Percentiles rank a stretch among this genome's conserved stretches.
phyloP scores from a whole-genome alignment of 2,888 invertebrate genomes.

The Archips xylosteana region DNA sequence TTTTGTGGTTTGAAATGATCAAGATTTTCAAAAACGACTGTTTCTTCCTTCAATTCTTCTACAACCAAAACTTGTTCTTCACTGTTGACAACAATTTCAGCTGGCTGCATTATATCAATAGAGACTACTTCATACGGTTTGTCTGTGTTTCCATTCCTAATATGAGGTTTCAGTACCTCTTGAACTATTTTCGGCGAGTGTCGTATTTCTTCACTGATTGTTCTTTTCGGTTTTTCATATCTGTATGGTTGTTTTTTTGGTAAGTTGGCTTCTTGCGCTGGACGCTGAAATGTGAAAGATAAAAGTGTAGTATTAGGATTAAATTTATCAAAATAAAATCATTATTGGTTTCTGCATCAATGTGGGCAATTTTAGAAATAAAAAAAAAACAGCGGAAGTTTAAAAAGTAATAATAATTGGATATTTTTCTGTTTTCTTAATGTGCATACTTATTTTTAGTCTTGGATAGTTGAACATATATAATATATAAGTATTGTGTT shows the following conservation, averaged over 20 bases:
- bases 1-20: slow-evolving; percentile 12
- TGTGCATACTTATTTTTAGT: too few species aligned
- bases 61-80: slow-evolving; percentile 27
- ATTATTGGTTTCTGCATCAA: too few species aligned
- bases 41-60: slow-evolving; percentile 28
- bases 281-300: slow-evolving; percentile 51
- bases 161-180: slow-evolving; percentile 55
- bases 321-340: too few species aligned
- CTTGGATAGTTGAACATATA: too few species aligned
- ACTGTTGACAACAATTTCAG: slow-evolving; percentile 28
- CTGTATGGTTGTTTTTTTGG: slow-evolving; percentile 41
- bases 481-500: too few species aligned
- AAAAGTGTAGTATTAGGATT: slow-evolving; percentile 11
- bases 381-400: too few species aligned
- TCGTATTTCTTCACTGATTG: slow-evolving; percentile 43
- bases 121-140: slow-evolving; percentile 27
- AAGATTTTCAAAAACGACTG: slow-evolving; percentile 23
- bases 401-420: too few species aligned
- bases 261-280: slow-evolving; percentile 46
- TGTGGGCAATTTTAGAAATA: too few species aligned
- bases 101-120: slow-evolving; percentile 22
- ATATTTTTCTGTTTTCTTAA: too few species aligned
- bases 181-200: slow-evolving; percentile 63
- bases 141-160: slow-evolving; percentile 7
- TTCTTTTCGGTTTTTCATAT: slow-evolving; percentile 44